These are phyloP conservation scores for Drosophila dives DNA, from an alignment of 2,888 invertebrate genomes.

Conservation along the genomic window DNA sequence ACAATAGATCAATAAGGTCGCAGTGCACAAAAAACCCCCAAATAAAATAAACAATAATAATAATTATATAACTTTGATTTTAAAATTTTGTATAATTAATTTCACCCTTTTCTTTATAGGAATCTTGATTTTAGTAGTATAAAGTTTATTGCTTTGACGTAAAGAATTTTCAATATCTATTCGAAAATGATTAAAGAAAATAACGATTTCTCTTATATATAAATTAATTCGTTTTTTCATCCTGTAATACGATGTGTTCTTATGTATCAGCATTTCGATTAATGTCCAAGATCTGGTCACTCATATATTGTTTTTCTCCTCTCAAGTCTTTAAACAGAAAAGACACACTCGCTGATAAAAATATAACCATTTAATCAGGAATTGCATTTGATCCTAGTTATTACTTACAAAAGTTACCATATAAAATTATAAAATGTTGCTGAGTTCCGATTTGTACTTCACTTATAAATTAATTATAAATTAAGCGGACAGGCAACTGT, in stretches of 20 bases:
- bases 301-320: no score
- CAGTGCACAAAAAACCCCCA: no score
- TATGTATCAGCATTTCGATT: no score
- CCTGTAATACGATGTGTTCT: not conserved
- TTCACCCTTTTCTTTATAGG: not conserved
- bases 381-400: no score
- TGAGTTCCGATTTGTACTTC: not conserved
- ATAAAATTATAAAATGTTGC: not conserved
- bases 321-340: no score
- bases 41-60: no score
- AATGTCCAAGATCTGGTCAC: no score
- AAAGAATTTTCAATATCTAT: not conserved
- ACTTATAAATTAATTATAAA: not conserved
- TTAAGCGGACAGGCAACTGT: not conserved
- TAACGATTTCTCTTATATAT: not conserved
- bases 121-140: not conserved
- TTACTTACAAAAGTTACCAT: not conserved
- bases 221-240: not conserved
- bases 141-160: not conserved
- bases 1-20: no score
- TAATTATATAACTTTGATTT: not conserved
- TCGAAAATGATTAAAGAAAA: not conserved
- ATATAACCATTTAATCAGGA: no score
- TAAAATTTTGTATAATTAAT: not conserved
- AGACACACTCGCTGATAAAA: no score